Base-by-base conservation (phyloP, 2,797 vertebrate genomes). In the Mormyrops boulengeri region DNA sequence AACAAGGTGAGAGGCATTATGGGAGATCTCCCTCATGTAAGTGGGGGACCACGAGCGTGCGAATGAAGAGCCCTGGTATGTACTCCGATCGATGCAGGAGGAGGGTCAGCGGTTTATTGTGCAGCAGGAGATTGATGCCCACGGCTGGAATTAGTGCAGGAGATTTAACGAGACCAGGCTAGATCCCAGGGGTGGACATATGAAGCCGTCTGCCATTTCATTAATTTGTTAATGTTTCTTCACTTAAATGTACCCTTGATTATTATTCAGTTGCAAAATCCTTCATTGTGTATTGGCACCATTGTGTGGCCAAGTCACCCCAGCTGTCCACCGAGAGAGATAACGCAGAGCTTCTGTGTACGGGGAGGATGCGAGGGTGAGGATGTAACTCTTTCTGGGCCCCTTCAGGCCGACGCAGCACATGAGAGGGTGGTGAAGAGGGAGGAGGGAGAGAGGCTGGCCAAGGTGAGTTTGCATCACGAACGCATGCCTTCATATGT, bases 391-490 rank as follows among this genome's bases (percentile, higher is more conserved):
- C 19, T 62, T 26, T 47, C 3, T 66, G 52, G 26, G 47, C 92
- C 22, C 89, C 85, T 9, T 52, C 91, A 99, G 98, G 97, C 97
- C 90, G 98, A 99, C 90, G 96, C 97, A 44, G 94, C 97, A 88
- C 97, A 98, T 85, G 97, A 98, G 89, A 95, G 96, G 86, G 97
- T 95, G 92, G 97, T 99, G 91, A 98, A 97, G 93, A 96, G 96
- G 90, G 98, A 99, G 93, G 98, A 98, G 0, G 98, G 97, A 1
- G 98, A 98, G 93, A 97, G 96, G 89, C 94, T 99, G 47, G 98
- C 98, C 89, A 98, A 97, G 97, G 98, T 99, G 92, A 85, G 91
- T 69, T 85, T 6, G 22, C n/a, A 2, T 41, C 57, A n/a, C 66
- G 30, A 22, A 30, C 6, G 2, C 60, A n/a, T 12, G 5, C 38